Base-by-base conservation (phyloP, 2,113 vertebrate genomes). In the Bucco capensis region DNA sequence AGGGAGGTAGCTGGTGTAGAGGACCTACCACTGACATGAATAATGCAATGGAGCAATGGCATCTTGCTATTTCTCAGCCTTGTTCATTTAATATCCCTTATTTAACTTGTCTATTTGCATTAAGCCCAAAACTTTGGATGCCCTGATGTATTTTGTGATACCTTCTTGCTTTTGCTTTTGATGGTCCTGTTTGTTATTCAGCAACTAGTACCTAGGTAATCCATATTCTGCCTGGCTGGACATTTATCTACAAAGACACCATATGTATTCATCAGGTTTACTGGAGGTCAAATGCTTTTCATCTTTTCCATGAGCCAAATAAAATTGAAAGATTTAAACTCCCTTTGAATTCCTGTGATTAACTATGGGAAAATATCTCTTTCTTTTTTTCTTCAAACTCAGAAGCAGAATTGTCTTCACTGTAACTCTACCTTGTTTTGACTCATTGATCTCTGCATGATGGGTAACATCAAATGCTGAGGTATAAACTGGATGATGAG, bases 291-390 rank as follows among this genome's bases (percentile, higher is more conserved):
- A 76, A 94, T 16, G 14, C 81, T 73, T 95, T 92, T 90, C 88
- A 85, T 95, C 86, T 90, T 65, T 62, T 86, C 86, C 83, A 65
- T 47, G 58, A 95, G 74, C 74, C 77, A 88, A 90, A 86, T 81
- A 92, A 95, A 94, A 95, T 66, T 18, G 88, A 73, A 82, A 92
- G 90, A 90, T 93, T 96, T 90, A 92, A 93, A 76, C 30, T 70
- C 47, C 24, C 62, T 95, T 94, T 90, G 86, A 94, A 94, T 89
- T 87, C 66, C 74, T 88, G 89, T 94, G 81, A 90, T 90, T 90
- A 95, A 94, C 71, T 85, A 58, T 23, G n/a, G 58, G 70, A 70
- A 94, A 94, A 92, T 70, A 76, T 61, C 62, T 82, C 67, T 18
- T 66, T 88, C 19, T 40, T 53, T 64, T 61, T 49, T 27, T 33